Evolutionary conservation across 2,888 invertebrate species (phyloP).

Genomic region (Erpobdella octoculata): DNA sequence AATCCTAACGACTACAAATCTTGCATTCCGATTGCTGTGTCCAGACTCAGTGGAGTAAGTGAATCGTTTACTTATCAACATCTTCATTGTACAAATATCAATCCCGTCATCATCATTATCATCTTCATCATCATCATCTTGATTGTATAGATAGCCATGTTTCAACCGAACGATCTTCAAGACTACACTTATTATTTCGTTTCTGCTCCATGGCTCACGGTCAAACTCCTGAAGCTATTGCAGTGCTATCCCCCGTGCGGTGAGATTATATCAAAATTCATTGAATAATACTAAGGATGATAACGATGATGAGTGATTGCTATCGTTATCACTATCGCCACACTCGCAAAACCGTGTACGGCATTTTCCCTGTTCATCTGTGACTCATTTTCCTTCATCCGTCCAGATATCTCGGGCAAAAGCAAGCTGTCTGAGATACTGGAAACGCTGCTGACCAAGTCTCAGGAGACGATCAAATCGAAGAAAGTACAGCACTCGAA

Average conservation of each 20-base stretch:
- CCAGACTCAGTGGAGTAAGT: constrained; percentile 76
- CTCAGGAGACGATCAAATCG: constrained; percentile 91
- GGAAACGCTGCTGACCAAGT: constrained; percentile 94
- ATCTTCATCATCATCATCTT: not conserved
- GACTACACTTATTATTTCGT: constrained; percentile 99
- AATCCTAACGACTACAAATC: constrained; percentile 99
- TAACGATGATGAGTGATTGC: no score
- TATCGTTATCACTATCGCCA: no score
- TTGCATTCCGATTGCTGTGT: constrained; percentile 93
- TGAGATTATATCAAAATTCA: constrained; percentile 1
- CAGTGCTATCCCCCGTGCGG: constrained; percentile 76
- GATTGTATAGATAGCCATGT: constrained; percentile 75
- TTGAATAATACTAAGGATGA: not conserved
- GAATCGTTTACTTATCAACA: not conserved
- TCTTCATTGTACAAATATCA: no score
- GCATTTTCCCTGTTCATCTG: no score
- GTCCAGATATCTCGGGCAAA: constrained; percentile 81
- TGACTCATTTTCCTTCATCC: not conserved
- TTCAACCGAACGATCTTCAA: constrained; percentile 96
- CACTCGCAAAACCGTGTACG: no score
- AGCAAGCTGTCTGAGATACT: constrained; percentile 95
- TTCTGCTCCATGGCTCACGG: constrained; percentile 99
- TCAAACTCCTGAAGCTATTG: constrained; percentile 84
- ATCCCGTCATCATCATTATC: no score
- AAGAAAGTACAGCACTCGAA: constrained; percentile 99